These are phyloP conservation scores for Diachrysia chrysitis DNA, from an alignment of 2,888 invertebrate genomes.

Conservation along the genomic window DNA sequence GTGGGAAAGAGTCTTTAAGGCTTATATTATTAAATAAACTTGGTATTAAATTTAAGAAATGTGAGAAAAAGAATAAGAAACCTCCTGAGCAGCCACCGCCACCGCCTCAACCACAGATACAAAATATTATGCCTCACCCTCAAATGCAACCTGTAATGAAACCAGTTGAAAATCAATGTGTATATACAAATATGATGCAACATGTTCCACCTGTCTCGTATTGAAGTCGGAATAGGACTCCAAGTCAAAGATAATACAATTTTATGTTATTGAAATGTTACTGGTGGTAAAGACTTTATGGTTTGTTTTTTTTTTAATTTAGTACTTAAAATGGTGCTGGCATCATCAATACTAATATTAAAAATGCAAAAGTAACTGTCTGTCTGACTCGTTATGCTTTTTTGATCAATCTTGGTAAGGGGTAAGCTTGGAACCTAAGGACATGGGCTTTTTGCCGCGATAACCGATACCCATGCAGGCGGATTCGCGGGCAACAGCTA, in stretches of 20 bases:
- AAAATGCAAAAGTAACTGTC: too few species aligned
- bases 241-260: slow-evolving; percentile 15
- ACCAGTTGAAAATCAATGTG: slow-evolving; percentile 80
- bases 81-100: slow-evolving; percentile 73
- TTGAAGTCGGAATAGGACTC: slow-evolving; percentile 27
- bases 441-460: too few species aligned
- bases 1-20: slow-evolving; percentile 83
- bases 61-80: slow-evolving; percentile 84
- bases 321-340: not conserved
- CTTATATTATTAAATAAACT: slow-evolving; percentile 84
- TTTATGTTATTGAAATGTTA: slow-evolving; percentile 13
- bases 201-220: slow-evolving; percentile 84
- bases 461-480: too few species aligned
- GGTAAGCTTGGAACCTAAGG: too few species aligned
- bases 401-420: too few species aligned
- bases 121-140: slow-evolving; percentile 43
- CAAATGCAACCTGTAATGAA: slow-evolving; percentile 75
- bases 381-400: too few species aligned
- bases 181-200: slow-evolving; percentile 82
- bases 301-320: not conserved
- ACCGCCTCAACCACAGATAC: slow-evolving; percentile 43
- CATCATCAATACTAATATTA: too few species aligned
- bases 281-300: slow-evolving; percentile 2
- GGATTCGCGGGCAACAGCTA: too few species aligned
- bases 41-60: slow-evolving; percentile 86